Evolutionary conservation across 2,113 vertebrate genomes (phyloP).

Genomic region (Tachycineta bicolor): DNA sequence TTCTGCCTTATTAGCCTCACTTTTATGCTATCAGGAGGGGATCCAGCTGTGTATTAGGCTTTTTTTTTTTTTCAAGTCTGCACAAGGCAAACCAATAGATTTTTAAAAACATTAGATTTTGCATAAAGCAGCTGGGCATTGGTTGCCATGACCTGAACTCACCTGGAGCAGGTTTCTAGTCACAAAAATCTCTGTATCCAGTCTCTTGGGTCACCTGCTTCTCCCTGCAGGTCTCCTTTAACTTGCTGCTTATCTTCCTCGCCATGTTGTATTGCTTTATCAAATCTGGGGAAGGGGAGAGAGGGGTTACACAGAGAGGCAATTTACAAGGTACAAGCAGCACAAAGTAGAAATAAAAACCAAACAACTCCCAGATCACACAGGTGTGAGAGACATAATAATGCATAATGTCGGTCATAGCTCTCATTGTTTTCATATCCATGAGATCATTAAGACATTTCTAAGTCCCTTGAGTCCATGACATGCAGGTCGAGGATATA

Average conservation of each 20-base stretch:
- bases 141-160: neutral
- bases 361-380: neutral
- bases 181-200: neutral
- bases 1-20: neutral
- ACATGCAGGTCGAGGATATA: neutral
- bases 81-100: neutral
- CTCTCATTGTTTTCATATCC: neutral
- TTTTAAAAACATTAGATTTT: neutral
- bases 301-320: neutral
- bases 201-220: neutral
- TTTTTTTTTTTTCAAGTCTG: neutral
- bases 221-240: neutral
- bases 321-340: neutral
- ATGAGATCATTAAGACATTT: neutral
- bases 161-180: neutral
- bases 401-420: neutral
- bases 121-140: neutral
- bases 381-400: neutral
- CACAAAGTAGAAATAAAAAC: conserved; percentile 15
- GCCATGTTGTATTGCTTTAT: neutral
- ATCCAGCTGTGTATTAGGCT: neutral
- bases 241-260: conserved; percentile 23
- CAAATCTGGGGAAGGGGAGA: neutral
- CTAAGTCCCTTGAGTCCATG: neutral
- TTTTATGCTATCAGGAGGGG: neutral